A percentile compares a stretch with the other conserved stretches of the same genome.
Conservation (phyloP, 92 coral and sea anemone genomes). For the Epizoanthus stellaris region DNA sequence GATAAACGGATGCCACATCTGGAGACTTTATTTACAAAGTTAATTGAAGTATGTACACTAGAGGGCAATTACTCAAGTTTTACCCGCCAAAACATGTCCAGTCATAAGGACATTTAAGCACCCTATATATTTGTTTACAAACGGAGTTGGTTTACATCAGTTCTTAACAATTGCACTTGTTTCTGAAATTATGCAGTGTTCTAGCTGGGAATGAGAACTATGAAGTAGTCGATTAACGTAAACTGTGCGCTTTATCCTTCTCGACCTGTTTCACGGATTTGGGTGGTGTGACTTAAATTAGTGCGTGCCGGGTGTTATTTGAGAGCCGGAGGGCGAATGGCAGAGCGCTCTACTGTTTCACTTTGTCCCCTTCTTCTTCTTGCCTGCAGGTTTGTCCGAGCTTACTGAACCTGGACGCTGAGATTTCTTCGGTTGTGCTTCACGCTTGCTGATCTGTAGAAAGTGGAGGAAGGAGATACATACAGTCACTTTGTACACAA, state of each 20-base stretch:
- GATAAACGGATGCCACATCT: background rate
- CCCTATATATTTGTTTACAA: no score
- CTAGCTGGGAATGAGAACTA: no score
- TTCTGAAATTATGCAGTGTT: no score
- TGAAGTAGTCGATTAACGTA: no score
- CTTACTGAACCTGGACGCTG: constrained; percentile 88
- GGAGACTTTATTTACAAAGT: constrained; percentile 5
- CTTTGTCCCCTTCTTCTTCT: constrained; percentile 89
- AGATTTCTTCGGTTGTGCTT: constrained; percentile 91
- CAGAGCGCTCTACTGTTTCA: background rate
- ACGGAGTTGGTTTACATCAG: no score
- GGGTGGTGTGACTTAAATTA: no score
- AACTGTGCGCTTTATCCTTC: no score
- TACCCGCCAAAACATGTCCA: background rate
- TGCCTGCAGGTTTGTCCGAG: constrained; percentile 81
- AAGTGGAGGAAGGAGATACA: background rate
- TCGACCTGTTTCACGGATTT: no score
- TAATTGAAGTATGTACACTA: background rate
- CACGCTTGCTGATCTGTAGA: constrained; percentile 84
- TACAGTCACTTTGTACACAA: no score
- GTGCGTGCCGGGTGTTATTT: background rate
- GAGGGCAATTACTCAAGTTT: background rate
- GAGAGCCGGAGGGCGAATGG: background rate
- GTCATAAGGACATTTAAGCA: no score
- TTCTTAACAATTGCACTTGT: no score